These are phyloP conservation scores for Xenopus borealis DNA, from an alignment of 2,113 vertebrate genomes.

Conservation along the genomic window DNA sequence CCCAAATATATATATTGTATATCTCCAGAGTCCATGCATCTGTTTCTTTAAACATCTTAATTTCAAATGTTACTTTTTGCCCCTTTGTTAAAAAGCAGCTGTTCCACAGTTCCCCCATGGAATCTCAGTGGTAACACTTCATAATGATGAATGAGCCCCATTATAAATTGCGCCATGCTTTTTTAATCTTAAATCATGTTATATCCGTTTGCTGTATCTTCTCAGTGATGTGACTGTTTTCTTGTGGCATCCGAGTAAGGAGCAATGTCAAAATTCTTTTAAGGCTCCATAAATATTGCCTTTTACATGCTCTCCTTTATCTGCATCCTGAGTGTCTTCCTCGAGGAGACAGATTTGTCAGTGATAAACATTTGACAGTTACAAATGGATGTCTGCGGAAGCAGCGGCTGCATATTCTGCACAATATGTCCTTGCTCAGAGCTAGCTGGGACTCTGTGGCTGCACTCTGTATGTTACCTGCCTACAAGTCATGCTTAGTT, in stretches of 20 bases:
- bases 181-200: constrained; percentile 37
- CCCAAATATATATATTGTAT: not conserved
- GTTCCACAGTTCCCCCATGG: constrained; percentile 1
- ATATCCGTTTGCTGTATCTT: constrained; percentile 20
- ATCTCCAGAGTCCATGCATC: too few relatives aligned
- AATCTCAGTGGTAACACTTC: constrained; percentile 4
- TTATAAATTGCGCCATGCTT: constrained; percentile 34
- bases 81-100: not conserved
- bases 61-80: not conserved
- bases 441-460: constrained; percentile 49
- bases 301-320: constrained; percentile 33
- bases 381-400: constrained; percentile 59
- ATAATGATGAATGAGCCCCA: constrained; percentile 32
- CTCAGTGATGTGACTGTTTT: constrained; percentile 12
- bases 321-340: constrained; percentile 38
- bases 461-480: constrained; percentile 52
- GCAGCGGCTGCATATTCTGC: constrained; percentile 46
- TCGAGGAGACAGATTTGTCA: constrained; percentile 47
- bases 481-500: constrained; percentile 51
- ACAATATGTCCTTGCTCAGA: constrained; percentile 53
- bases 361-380: constrained; percentile 65
- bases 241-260: not conserved
- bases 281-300: constrained; percentile 39
- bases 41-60: constrained; percentile 1
- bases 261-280: constrained; percentile 31